Conservation (phyloP, 2,797 vertebrate species). For the Nothura maculosa region DNA sequence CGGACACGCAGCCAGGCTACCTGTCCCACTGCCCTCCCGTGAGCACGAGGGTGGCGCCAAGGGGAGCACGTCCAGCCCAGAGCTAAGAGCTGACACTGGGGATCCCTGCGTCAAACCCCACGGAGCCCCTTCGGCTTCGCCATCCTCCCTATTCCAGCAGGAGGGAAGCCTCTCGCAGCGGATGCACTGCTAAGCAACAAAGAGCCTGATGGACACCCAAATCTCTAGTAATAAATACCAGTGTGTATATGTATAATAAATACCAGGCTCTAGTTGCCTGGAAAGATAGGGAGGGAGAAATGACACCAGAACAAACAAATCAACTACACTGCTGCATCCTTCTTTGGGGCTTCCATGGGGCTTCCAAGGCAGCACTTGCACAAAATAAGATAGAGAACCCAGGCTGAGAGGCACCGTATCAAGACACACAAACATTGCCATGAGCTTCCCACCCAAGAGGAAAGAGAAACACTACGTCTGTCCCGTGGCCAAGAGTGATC, state of each 20-base stretch:
- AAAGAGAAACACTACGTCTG: background rate
- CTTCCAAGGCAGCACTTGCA: background rate
- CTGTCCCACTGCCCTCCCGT: background rate
- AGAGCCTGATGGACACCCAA: background rate
- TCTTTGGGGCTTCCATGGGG: background rate
- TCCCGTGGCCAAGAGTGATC: background rate
- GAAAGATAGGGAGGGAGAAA: background rate
- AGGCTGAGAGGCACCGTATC: background rate
- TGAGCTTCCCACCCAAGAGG: background rate
- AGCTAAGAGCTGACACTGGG: background rate
- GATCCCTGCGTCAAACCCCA: background rate
- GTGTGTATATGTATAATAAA: too few species aligned
- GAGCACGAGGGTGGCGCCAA: too few species aligned
- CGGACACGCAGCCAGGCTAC: background rate
- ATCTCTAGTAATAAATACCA: background rate
- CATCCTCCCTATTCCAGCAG: background rate
- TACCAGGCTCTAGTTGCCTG: accelerated
- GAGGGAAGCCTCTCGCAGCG: background rate
- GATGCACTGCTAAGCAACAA: background rate
- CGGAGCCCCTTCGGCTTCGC: background rate
- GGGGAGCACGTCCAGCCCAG: background rate
- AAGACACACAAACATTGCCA: accelerated
- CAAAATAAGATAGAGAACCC: background rate
- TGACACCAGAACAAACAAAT: background rate
- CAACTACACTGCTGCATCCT: background rate